These are phyloP conservation scores for Lichenostomus cassidix DNA, from an alignment of 2,113 vertebrate genomes.

Conservation along the genomic window DNA sequence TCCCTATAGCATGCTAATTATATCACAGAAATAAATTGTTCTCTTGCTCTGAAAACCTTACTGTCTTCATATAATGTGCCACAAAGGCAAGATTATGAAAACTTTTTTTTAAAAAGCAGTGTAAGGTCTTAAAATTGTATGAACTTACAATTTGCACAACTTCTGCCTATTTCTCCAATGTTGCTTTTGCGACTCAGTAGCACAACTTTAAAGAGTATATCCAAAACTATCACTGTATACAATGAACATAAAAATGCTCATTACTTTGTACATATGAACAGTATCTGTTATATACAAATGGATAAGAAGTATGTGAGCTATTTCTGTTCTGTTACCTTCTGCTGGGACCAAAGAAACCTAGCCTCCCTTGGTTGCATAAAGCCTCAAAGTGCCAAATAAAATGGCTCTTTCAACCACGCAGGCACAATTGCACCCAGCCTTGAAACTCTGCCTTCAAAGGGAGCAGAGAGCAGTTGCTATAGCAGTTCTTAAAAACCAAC, in stretches of 20 bases:
- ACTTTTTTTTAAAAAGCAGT: background rate
- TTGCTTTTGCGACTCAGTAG: background rate
- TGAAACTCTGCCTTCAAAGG: background rate
- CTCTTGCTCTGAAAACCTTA: slow-evolving; percentile 1
- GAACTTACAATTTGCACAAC: background rate
- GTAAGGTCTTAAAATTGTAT: background rate
- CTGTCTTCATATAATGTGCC: background rate
- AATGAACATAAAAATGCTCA: background rate
- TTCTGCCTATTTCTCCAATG: background rate
- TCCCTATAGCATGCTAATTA: background rate
- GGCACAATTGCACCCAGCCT: background rate
- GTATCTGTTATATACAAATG: background rate
- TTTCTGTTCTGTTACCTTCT: background rate
- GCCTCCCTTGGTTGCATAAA: background rate
- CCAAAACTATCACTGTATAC: background rate
- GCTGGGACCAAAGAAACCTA: background rate
- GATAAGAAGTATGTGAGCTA: background rate
- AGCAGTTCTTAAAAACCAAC: background rate
- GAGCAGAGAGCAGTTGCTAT: background rate
- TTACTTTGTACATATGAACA: background rate
- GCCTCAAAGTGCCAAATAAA: background rate
- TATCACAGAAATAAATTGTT: background rate
- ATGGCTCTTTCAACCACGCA: background rate
- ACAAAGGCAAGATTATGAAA: background rate
- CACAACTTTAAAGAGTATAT: background rate